Evolutionary conservation across 23 tunicate genomes (phyloP).

Genomic region (Clavelina lepadiformis): DNA sequence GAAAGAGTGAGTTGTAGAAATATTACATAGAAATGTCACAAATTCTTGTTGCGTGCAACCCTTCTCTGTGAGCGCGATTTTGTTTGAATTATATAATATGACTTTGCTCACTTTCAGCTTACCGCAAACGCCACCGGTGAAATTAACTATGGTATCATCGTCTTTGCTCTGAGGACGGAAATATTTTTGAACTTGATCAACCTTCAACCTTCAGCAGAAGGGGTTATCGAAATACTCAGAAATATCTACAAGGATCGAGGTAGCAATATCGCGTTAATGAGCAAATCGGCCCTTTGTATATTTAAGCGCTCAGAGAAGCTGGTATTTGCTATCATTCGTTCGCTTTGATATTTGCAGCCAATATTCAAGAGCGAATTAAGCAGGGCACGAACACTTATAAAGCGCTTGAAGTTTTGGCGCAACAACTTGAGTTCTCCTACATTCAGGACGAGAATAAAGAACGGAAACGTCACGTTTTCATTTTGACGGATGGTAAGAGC

Average conservation of each 20-base stretch:
- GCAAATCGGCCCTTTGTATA: too few species aligned
- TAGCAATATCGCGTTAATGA: too few species aligned
- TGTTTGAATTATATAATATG: too few species aligned
- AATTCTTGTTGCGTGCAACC: too few species aligned
- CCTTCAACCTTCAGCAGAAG: constrained; percentile 9
- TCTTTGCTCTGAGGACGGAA: constrained; percentile 39
- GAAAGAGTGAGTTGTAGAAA: constrained; percentile 48
- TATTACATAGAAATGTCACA: too few species aligned
- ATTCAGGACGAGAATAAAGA: background rate
- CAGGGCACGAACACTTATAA: constrained; percentile 22
- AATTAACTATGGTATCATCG: constrained; percentile 32
- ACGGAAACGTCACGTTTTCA: constrained; percentile 29
- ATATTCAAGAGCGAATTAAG: background rate
- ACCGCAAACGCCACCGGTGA: constrained; percentile 41
- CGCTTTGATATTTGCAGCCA: background rate
- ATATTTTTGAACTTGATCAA: constrained; percentile 4
- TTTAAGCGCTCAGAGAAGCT: too few species aligned
- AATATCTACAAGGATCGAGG: constrained; percentile 21
- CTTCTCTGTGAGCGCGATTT: too few species aligned
- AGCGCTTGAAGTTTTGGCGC: constrained; percentile 6
- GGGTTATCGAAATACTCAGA: constrained; percentile 11
- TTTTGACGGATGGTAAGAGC: constrained; percentile 65
- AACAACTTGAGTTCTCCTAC: constrained; percentile 28
- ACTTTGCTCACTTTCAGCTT: constrained; percentile 28
- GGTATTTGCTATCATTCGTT: too few species aligned